Base-by-base conservation (phyloP, 1,140 invertebrate genomes). In the Drosophila carrolli region DNA sequence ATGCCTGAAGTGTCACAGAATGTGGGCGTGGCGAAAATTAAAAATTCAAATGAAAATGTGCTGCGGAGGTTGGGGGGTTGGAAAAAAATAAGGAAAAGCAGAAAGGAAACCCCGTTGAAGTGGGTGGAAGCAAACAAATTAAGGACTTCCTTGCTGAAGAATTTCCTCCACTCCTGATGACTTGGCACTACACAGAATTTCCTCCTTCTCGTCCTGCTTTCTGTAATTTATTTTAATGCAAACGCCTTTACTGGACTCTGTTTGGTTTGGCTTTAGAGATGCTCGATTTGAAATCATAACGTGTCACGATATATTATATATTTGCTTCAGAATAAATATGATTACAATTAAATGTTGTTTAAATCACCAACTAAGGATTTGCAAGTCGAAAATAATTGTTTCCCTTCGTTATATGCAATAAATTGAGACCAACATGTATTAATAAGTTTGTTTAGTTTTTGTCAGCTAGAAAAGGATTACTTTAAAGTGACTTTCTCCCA, bases 31-130 rank as follows among this genome's bases (percentile, higher is more conserved):
- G 73, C 14, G 47, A 79, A 38, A 86, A 86, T 86, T 86, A 88
- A 83, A 86, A 88, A 88, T 86, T 86, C 83, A 88, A 86, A 86
- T 86, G 83, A 88, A 88, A 88, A 88, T 86, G 67, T 19, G 19
- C 19, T 62, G 70, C 78, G 55, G 37, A 48, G 41, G 27, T n/a
- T 47, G 38, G 9, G 40, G 16, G 16, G n/a, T n/a, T 16, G 16
- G 16, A 16, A 23, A 10, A 47, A 50, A 11, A 35, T 11, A 44
- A 14, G 3, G 43, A 7, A 44, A 38, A 19, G 44, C 6, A 23
- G 1, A 44, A 16, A 27, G 35, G 14, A 13, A 13, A 7, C 32
- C n/a, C 38, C 27, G 10, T 23, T 50, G 55, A 37, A 35, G 50
- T 19, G 41, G 37, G 37, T 54, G 61, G 44, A 53, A 53, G 59